phyloP scores from a whole-genome alignment of 2,113 vertebrate genomes.

The Dipodomys merriami region DNA sequence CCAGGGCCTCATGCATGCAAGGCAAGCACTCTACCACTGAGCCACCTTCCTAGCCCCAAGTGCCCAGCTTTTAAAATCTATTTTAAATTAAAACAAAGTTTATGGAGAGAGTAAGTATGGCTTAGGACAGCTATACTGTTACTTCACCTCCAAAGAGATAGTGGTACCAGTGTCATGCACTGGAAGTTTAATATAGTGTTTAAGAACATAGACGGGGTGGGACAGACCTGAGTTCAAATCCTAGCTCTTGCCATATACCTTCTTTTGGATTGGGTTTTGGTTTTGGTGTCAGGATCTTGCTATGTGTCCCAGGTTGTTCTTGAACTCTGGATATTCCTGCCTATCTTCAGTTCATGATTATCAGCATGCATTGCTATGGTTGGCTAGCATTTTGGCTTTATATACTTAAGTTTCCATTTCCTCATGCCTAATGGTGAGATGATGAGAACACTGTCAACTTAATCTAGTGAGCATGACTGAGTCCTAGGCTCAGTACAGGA shows the following conservation, averaged over 20 bases:
- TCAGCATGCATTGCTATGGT: background rate
- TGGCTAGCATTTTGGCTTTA: background rate
- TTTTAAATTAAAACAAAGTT: too few species aligned
- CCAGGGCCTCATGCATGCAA: too few species aligned
- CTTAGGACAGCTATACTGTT: background rate
- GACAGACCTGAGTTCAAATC: background rate
- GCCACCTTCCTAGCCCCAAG: too few species aligned
- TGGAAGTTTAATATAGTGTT: background rate
- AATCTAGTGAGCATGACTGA: background rate
- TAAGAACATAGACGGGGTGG: background rate
- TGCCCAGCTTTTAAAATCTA: too few species aligned
- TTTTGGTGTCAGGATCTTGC: background rate
- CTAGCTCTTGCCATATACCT: background rate
- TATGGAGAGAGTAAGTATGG: too few species aligned
- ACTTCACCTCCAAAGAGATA: background rate
- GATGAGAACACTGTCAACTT: background rate
- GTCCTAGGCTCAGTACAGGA: background rate
- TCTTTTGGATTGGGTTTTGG: background rate
- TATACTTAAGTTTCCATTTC: constrained; percentile 46
- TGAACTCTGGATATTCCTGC: background rate
- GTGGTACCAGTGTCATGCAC: background rate
- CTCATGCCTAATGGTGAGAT: constrained; percentile 8
- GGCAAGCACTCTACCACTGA: too few species aligned
- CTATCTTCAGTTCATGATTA: background rate
- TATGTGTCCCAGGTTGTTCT: background rate